phyloP scores from a whole-genome alignment of 2,888 invertebrate genomes.

The Epinotia bilunana region DNA sequence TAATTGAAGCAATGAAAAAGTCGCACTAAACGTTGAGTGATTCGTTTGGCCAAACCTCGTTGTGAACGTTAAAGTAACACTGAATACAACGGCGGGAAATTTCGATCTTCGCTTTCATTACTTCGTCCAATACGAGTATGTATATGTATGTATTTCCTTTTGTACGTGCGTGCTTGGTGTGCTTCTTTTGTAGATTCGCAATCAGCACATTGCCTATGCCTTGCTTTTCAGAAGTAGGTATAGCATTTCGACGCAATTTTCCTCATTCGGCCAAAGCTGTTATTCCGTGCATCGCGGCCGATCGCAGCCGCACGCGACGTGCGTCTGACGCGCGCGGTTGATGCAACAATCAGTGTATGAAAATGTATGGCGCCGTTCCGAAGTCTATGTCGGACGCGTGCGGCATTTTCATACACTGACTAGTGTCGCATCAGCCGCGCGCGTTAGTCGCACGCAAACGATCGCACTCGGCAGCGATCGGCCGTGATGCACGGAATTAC shows the following conservation, averaged over 20 bases:
- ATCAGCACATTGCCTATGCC: background rate
- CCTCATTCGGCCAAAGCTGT: background rate
- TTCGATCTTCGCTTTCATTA: background rate
- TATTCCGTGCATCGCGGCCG: too few relatives aligned
- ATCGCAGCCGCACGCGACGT: too few relatives aligned
- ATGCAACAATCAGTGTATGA: too few relatives aligned
- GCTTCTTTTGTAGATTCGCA: background rate
- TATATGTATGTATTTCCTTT: background rate
- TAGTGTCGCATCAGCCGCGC: too few relatives aligned
- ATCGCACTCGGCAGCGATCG: too few relatives aligned
- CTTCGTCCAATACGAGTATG: too few relatives aligned
- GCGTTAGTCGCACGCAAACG: too few relatives aligned
- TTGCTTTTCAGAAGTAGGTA: background rate
- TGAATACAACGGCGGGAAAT: background rate
- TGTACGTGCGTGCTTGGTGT: background rate
- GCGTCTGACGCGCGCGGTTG: too few relatives aligned
- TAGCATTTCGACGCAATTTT: background rate
- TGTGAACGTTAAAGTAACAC: background rate
- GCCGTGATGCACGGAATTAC: too few relatives aligned
- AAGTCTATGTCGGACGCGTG: too few relatives aligned
- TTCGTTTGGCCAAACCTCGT: constrained; percentile 22
- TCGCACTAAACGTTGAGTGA: background rate
- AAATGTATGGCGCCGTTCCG: too few relatives aligned
- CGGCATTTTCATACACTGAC: too few relatives aligned
- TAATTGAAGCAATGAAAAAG: constrained; percentile 18